Conservation (phyloP, 2,113 vertebrate species). For the Pachypanchax playfairii region DNA sequence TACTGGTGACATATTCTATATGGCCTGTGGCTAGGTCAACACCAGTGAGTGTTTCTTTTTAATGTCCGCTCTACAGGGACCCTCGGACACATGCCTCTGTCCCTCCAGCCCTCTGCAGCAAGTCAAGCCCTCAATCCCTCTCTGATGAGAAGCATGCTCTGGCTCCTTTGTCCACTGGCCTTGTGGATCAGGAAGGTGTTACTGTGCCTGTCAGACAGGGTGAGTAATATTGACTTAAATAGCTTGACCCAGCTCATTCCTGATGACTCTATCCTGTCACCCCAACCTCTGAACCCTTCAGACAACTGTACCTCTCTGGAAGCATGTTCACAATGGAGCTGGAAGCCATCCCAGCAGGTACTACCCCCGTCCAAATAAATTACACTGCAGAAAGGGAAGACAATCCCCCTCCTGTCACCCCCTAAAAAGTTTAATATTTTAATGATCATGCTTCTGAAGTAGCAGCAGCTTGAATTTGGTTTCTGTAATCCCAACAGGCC, state of each 20-base stretch:
- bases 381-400: constrained; percentile 55
- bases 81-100: constrained; percentile 59
- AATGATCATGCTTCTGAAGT: constrained; percentile 74
- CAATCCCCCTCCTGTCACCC: too few relatives aligned
- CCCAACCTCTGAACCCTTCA: constrained; percentile 60
- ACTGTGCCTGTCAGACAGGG: constrained; percentile 67
- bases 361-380: constrained; percentile 73
- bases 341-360: constrained; percentile 55
- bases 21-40: constrained; percentile 81
- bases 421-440: constrained; percentile 57
- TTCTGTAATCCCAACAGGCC: constrained; percentile 66
- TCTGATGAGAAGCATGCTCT: constrained; percentile 50
- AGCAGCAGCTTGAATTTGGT: constrained; percentile 62
- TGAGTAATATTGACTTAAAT: constrained; percentile 70
- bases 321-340: constrained; percentile 27
- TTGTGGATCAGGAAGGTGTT: constrained; percentile 74
- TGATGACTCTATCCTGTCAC: constrained; percentile 64
- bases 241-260: constrained; percentile 68
- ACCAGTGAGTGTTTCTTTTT: constrained; percentile 68
- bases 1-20: constrained; percentile 73
- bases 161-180: constrained; percentile 65
- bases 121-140: constrained; percentile 52
- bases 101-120: constrained; percentile 49
- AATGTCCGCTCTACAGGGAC: constrained; percentile 68
- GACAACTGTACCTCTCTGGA: constrained; percentile 33